Evolutionary conservation across 1,140 invertebrate species (phyloP).

Genomic region (Cherax quadricarinatus): DNA sequence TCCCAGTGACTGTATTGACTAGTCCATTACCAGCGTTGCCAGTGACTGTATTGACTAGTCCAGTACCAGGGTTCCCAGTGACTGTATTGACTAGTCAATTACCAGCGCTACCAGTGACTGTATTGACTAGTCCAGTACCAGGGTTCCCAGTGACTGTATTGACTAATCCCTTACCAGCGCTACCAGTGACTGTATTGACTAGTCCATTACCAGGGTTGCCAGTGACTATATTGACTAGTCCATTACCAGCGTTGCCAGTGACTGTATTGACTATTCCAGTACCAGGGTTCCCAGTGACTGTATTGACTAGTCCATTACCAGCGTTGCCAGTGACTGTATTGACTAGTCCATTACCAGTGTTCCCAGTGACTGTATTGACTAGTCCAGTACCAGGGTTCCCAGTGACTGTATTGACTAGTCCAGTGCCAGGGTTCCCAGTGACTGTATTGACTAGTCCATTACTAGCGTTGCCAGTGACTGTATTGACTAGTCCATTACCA

Average conservation of each 20-base stretch:
- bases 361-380: slow-evolving; percentile 16
- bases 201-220: background rate
- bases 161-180: background rate
- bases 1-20: slow-evolving; percentile 16
- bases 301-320: slow-evolving; percentile 25
- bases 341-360: slow-evolving; percentile 7
- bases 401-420: slow-evolving; percentile 6
- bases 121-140: slow-evolving; percentile 22
- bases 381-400: background rate
- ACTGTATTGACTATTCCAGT: slow-evolving; percentile 18
- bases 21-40: background rate
- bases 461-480: background rate
- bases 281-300: background rate
- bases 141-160: background rate
- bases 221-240: slow-evolving; percentile 6
- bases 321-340: background rate
- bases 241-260: background rate
- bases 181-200: slow-evolving; percentile 12
- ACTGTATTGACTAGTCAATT: slow-evolving; percentile 23
- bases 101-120: background rate
- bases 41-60: slow-evolving; percentile 6
- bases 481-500: slow-evolving; percentile 25
- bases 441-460: slow-evolving; percentile 25
- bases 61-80: background rate
- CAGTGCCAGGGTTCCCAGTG: background rate